Evolutionary conservation across 2,797 vertebrate species (phyloP).

Genomic region (Antennarius maculatus): DNA sequence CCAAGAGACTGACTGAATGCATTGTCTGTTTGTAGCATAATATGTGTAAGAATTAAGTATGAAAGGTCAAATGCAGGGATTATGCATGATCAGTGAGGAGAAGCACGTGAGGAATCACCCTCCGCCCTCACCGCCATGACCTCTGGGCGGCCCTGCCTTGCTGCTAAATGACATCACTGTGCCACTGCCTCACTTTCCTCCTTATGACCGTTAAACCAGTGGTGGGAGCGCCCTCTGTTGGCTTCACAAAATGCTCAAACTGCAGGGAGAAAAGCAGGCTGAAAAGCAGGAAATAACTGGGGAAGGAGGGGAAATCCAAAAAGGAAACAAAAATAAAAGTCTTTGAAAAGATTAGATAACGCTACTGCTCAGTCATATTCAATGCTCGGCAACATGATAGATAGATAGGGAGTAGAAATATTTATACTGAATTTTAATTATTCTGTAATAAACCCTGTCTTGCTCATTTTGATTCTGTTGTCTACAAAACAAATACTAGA

Average conservation of each 20-base stretch:
- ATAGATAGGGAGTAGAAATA: no score
- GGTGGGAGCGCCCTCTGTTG: slow-evolving; percentile 67
- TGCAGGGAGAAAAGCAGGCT: slow-evolving; percentile 10
- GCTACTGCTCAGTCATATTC: neutral
- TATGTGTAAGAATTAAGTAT: neutral
- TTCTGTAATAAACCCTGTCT: neutral
- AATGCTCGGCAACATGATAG: neutral
- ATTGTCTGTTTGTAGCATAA: neutral
- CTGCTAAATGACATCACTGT: slow-evolving; percentile 72
- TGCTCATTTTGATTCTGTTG: no score
- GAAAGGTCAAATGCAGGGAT: slow-evolving; percentile 9
- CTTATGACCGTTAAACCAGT: slow-evolving; percentile 36
- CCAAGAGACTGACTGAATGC: neutral
- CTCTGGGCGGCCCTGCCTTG: slow-evolving; percentile 45
- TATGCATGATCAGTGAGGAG: slow-evolving; percentile 1
- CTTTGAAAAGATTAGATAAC: neutral
- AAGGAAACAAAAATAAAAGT: no score
- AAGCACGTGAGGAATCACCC: slow-evolving; percentile 50
- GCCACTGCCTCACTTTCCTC: slow-evolving; percentile 67
- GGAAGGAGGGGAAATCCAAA: slow-evolving; percentile 27
- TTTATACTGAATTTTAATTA: neutral
- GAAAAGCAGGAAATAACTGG: slow-evolving; percentile 56
- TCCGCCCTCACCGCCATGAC: slow-evolving; percentile 27
- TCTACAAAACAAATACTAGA: no score
- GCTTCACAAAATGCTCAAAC: slow-evolving; percentile 9